Evolutionary conservation across 64 coral and sea anemone genomes (phyloP), one percentile per base, ranked within the genome.

Genomic region (Astreopora myriophthalma): DNA sequence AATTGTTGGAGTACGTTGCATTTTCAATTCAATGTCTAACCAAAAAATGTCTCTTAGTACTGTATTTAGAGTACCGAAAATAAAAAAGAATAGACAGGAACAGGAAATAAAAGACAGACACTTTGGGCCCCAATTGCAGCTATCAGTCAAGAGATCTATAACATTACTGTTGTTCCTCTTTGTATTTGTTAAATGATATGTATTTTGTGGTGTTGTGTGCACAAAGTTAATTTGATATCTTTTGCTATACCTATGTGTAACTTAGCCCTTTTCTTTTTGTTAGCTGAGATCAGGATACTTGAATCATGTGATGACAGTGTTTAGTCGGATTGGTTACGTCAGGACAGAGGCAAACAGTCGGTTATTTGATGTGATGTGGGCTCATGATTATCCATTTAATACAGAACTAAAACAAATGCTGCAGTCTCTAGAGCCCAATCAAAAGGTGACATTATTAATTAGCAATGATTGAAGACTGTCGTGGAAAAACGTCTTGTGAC

Each of bases 361-460:
- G 23, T 72, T 94, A 25, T 99, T 94, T 94, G 97, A 99, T 33
- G 55, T 96, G 0, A 57, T 99, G 27, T 99, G 97, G 97, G 49
- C 97, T 22, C 97, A 99, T 80, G 94, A 99, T 37, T 99, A 99
- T 40, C 97, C 97, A 20, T 99, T 99, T 93, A 74, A 49, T 39
- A 55, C 51, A 13, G 92, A 90, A 71, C 69, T 96, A 17, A 64
- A 74, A 49, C 71, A 79, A 17, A 37, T 87, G 8, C 30, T 95
- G 28, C 42, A 91, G 38, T 27, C 81, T 17, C 34, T 98, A 38
- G 86, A 91, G 16, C 62, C 84, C 6, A 86, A 98, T 88, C 96
- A 98, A 85, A 98, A 98, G 96, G 96, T 98, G 29, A 25, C 34
- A 25, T 55, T 55, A 13, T n/a, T n/a, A n/a, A n/a, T n/a, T n/a